These are phyloP conservation scores for Archilochus colubris DNA, from an alignment of 2,113 vertebrate species.

Conservation along the genomic window DNA sequence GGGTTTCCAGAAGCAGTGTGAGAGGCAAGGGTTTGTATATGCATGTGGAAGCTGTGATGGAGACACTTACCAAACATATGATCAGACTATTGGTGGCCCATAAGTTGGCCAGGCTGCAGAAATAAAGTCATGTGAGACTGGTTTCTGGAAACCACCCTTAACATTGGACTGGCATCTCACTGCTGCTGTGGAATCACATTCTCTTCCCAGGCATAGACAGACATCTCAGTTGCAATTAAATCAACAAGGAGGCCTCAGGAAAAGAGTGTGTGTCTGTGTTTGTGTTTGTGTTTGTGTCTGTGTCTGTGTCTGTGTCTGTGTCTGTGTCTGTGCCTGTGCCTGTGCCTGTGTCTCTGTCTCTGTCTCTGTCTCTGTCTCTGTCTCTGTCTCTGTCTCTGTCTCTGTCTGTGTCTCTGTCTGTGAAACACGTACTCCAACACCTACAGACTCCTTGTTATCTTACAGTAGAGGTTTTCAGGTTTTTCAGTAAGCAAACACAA, in stretches of 20 bases:
- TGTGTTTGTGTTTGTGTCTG: too few species aligned
- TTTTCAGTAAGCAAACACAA: neutral
- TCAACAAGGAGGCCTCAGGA: neutral
- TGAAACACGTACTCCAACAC: neutral
- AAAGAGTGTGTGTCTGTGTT: neutral
- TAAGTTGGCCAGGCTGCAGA: rapidly evolving
- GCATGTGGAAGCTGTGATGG: rapidly evolving
- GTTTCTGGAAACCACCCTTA: neutral
- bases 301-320: too few species aligned
- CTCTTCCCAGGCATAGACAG: neutral
- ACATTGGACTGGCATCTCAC: neutral
- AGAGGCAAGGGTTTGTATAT: neutral
- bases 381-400: too few species aligned
- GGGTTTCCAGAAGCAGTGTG: neutral
- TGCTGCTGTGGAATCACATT: neutral
- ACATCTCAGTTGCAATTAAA: neutral
- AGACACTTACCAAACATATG: neutral
- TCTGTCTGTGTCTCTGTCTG: too few species aligned
- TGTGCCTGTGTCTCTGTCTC: too few species aligned
- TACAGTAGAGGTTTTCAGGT: neutral
- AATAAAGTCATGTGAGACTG: neutral
- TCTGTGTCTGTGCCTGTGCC: too few species aligned
- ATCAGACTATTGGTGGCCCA: rapidly evolving
- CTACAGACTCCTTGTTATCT: neutral
- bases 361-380: too few species aligned